Percentiles rank a stretch among this genome's conserved stretches.
These are phyloP conservation scores for Drosophila aff. DNA, from an alignment of 1,140 invertebrate species.

Conservation along the genomic window DNA sequence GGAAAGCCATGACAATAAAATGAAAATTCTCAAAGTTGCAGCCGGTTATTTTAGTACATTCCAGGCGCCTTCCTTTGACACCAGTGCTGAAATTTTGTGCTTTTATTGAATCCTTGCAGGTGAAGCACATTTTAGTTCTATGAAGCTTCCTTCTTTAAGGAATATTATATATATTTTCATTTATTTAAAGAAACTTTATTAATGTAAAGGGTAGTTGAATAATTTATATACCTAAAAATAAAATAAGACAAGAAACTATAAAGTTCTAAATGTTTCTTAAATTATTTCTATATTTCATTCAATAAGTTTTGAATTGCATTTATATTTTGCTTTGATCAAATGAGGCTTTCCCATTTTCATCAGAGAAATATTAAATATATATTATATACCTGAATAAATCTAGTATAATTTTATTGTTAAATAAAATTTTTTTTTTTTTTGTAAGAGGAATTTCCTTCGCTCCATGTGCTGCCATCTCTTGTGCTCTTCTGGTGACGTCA, in stretches of 20 bases:
- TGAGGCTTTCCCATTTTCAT: not conserved
- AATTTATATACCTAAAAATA: accelerated
- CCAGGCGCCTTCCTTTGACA: slow-evolving; percentile 8
- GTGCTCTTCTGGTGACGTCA: slow-evolving; percentile 56
- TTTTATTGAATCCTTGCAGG: not conserved
- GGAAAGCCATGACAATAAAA: slow-evolving; percentile 44
- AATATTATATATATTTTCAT: not conserved
- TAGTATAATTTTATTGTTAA: not conserved
- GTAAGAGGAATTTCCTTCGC: not conserved
- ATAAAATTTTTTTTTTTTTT: no score
- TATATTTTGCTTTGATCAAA: no score
- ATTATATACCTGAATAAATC: not conserved
- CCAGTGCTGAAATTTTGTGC: slow-evolving; percentile 4
- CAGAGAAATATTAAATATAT: not conserved
- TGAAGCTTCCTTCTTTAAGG: not conserved
- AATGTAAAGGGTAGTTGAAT: no score
- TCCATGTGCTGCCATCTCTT: slow-evolving; percentile 4
- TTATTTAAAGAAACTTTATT: not conserved
- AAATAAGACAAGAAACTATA: not conserved
- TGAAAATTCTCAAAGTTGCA: slow-evolving; percentile 69
- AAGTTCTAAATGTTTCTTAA: no score
- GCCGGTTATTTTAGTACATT: slow-evolving; percentile 51
- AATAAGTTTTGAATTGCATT: no score
- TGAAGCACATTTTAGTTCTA: not conserved
- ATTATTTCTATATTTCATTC: no score